Evolutionary conservation across 2,797 vertebrate species (phyloP).

Genomic region (Echeneis naucrates): DNA sequence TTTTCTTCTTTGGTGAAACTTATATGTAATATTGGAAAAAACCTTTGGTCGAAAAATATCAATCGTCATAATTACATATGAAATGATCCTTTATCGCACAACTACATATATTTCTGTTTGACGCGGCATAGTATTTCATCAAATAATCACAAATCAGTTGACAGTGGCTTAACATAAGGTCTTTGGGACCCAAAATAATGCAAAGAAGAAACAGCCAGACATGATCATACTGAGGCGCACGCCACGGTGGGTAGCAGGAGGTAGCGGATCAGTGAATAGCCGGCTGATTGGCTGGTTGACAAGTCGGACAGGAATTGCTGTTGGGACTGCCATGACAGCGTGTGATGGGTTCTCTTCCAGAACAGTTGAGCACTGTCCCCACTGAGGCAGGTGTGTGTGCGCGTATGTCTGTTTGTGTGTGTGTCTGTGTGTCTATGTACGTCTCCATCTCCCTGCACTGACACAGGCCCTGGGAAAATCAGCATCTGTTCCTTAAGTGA

Average conservation of each 20-base stretch:
- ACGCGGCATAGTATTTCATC: constrained; percentile 27
- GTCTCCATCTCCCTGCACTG: constrained; percentile 65
- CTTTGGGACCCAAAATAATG: constrained; percentile 9
- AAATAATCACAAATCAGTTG: constrained; percentile 28
- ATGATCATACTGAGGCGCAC: constrained; percentile 17
- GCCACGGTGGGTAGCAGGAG: constrained; percentile 32
- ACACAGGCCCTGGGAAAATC: constrained; percentile 85
- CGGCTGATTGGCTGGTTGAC: constrained; percentile 75
- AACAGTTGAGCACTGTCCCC: constrained; percentile 80
- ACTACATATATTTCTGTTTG: constrained; percentile 6
- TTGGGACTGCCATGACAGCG: constrained; percentile 86
- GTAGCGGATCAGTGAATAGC: constrained; percentile 71
- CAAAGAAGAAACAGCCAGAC: constrained; percentile 3
- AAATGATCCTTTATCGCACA: not conserved
- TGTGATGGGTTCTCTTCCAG: constrained; percentile 89
- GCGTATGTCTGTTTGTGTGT: constrained; percentile 29
- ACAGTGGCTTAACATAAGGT: not conserved
- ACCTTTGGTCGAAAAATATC: not conserved
- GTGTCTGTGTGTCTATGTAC: constrained; percentile 28
- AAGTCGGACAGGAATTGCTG: constrained; percentile 66
- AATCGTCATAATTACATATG: not conserved
- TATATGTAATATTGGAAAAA: not conserved
- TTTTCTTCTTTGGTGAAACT: not conserved
- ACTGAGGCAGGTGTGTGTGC: constrained; percentile 42
- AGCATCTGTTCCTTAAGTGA: constrained; percentile 88